Conservation (phyloP, 2,797 vertebrate genomes). For the Sparus aurata region DNA sequence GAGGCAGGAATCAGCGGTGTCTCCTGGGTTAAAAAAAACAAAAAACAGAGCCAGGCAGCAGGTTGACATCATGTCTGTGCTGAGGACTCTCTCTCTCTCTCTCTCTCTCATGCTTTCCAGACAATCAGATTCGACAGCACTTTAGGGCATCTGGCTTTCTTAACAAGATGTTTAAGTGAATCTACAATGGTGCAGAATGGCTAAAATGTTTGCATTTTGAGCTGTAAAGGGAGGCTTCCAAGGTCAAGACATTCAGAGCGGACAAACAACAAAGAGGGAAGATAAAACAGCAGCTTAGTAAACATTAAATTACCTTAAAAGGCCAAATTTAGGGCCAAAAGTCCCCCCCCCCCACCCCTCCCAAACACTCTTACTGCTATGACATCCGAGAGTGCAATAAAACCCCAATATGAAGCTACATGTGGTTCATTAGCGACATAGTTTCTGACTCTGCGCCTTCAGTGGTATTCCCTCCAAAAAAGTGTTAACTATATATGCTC, state of each 20-base stretch:
- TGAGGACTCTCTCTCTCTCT: constrained; percentile 17
- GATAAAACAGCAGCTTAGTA: background rate
- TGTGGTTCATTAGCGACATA: background rate
- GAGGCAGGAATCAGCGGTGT: constrained; percentile 42
- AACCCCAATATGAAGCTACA: background rate
- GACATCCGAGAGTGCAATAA: background rate
- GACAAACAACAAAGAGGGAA: background rate
- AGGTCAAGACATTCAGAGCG: constrained; percentile 5
- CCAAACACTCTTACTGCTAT: background rate
- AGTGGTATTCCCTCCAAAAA: background rate
- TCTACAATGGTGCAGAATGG: background rate
- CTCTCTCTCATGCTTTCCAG: constrained; percentile 1
- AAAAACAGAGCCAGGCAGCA: constrained; percentile 20
- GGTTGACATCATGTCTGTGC: constrained; percentile 62
- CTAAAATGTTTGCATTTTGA: background rate
- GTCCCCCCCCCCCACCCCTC: too few species aligned
- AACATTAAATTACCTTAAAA: background rate
- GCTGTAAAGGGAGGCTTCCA: background rate
- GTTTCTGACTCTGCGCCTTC: background rate
- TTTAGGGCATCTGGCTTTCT: background rate
- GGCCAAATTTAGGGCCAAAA: background rate
- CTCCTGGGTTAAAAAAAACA: constrained; percentile 25
- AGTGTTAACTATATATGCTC: background rate
- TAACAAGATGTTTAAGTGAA: constrained; percentile 2
- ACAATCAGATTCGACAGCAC: background rate